phyloP scores from a whole-genome alignment of 2,888 invertebrate species.

The Syritta pipiens region DNA sequence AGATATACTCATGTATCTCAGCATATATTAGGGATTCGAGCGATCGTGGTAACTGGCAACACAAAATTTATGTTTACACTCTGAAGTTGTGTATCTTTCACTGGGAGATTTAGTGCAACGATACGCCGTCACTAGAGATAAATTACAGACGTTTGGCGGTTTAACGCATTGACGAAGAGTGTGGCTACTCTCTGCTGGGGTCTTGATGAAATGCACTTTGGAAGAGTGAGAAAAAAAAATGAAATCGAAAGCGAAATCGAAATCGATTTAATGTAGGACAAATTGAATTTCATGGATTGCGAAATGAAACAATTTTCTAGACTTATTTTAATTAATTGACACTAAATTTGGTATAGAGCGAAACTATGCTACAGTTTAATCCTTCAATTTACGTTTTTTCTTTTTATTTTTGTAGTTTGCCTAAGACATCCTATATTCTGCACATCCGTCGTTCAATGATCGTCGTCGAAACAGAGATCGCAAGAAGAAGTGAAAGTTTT shows the following conservation, averaged over 20 bases:
- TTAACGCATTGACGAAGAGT: neutral
- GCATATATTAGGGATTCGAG: conserved; percentile 40
- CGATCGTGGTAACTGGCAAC: conserved; percentile 22
- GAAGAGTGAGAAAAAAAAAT: too few relatives aligned
- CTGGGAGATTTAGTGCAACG: conserved; percentile 58
- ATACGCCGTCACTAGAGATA: conserved; percentile 54
- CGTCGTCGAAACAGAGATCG: conserved; percentile 16
- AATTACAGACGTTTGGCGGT: conserved; percentile 32
- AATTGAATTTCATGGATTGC: conserved; percentile 35
- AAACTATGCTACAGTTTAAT: conserved; percentile 12
- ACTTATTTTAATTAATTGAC: too few relatives aligned
- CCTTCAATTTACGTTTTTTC: too few relatives aligned
- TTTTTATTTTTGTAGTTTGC: too few relatives aligned
- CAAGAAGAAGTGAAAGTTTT: conserved; percentile 57
- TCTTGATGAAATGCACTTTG: conserved; percentile 38
- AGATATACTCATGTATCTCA: conserved; percentile 1
- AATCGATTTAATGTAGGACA: conserved; percentile 61
- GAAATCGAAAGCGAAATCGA: conserved; percentile 69
- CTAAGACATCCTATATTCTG: too few relatives aligned
- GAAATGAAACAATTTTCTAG: neutral
- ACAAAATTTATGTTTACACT: conserved; percentile 63
- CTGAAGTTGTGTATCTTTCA: conserved; percentile 61
- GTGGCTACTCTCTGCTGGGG: neutral
- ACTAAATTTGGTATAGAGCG: too few relatives aligned
- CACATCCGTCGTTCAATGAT: too few relatives aligned